A percentile compares a stretch with the other conserved stretches of the same genome.
These are phyloP conservation scores for Philonicus albiceps DNA, from an alignment of 2,888 invertebrate genomes.

Conservation along the genomic window DNA sequence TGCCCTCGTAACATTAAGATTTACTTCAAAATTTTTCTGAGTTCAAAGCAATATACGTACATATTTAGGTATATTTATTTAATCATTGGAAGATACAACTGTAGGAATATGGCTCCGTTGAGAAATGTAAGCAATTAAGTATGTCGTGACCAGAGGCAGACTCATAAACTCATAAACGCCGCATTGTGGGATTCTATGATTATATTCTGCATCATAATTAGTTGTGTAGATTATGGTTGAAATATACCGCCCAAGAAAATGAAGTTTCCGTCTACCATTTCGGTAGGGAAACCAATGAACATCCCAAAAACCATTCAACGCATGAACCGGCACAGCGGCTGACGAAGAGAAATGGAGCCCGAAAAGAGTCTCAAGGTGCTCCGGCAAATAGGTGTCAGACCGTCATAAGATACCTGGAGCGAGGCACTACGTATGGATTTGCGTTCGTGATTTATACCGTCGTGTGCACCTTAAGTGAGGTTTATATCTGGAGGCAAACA, in stretches of 20 bases:
- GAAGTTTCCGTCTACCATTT: not conserved
- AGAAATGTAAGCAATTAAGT: not conserved
- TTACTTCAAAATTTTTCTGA: no score
- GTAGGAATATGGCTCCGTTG: not conserved
- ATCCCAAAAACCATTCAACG: not conserved
- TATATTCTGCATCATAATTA: not conserved
- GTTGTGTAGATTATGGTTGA: not conserved
- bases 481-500: slow-evolving; percentile 14
- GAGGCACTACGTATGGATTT: slow-evolving; percentile 13
- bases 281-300: not conserved
- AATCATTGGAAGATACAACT: not conserved
- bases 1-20: no score
- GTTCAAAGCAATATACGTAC: no score
- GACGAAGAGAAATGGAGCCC: not conserved
- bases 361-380: not conserved
- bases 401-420: not conserved
- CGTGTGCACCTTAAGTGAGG: slow-evolving; percentile 9
- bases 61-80: no score
- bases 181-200: not conserved
- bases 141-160: not conserved
- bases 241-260: not conserved
- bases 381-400: slow-evolving; percentile 1
- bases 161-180: not conserved
- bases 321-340: not conserved
- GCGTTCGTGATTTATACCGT: slow-evolving; percentile 5